These are phyloP conservation scores for Streblospio benedicti DNA, from an alignment of 1,140 invertebrate genomes.

Conservation along the genomic window DNA sequence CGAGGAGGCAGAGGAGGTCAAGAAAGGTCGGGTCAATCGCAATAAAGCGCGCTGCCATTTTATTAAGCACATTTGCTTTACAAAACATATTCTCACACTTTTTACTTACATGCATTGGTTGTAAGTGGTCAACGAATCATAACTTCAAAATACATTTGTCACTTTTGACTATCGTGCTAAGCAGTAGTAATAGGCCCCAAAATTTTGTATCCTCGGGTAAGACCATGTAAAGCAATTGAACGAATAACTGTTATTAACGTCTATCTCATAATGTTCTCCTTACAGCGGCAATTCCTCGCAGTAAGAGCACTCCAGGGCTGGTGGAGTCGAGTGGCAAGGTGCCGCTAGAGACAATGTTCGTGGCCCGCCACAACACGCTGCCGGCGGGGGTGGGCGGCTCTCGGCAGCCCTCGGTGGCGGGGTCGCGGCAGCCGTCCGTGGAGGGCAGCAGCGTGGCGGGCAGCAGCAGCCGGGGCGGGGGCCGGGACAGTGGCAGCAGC, in stretches of 20 bases:
- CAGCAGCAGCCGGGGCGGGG: slow-evolving; percentile 23
- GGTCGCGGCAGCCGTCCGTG: slow-evolving; percentile 11
- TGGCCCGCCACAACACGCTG: slow-evolving; percentile 35
- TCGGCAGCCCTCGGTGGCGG: slow-evolving; percentile 14
- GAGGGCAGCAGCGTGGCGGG: slow-evolving; percentile 21
- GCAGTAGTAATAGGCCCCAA: too few relatives aligned
- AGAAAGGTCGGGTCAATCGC: too few relatives aligned
- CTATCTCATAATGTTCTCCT: slow-evolving; percentile 22
- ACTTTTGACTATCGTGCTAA: too few relatives aligned
- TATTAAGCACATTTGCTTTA: too few relatives aligned
- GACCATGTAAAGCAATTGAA: too few relatives aligned
- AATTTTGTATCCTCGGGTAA: too few relatives aligned
- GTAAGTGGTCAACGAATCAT: too few relatives aligned
- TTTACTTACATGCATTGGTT: too few relatives aligned
- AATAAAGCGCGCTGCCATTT: too few relatives aligned
- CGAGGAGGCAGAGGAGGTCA: slow-evolving; percentile 26
- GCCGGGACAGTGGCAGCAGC: slow-evolving; percentile 26
- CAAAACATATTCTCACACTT: too few relatives aligned
- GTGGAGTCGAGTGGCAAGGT: slow-evolving; percentile 81
- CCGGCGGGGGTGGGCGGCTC: slow-evolving; percentile 56
- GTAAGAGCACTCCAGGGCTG: slow-evolving; percentile 86
- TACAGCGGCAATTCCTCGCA: slow-evolving; percentile 83
- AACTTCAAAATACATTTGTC: too few relatives aligned
- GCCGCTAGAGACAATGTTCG: slow-evolving; percentile 74
- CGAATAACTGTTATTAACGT: not conserved